These are phyloP conservation scores for Etheostoma spectabile DNA, from an alignment of 2,113 vertebrate genomes.

Conservation along the genomic window DNA sequence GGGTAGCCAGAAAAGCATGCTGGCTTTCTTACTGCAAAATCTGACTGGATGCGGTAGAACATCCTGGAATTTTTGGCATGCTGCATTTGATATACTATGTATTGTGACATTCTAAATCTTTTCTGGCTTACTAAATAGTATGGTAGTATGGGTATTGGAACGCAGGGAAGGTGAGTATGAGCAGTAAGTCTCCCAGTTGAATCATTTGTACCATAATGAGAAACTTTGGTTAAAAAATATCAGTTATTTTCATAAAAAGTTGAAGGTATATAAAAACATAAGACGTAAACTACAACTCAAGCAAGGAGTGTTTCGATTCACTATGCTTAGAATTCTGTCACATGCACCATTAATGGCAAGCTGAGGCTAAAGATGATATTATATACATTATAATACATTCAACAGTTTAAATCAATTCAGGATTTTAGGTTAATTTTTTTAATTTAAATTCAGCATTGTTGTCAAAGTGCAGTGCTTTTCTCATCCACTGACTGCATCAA, in stretches of 20 bases:
- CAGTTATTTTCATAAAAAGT: not conserved
- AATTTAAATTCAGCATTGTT: not conserved
- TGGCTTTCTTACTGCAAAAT: no score
- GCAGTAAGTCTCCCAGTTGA: not conserved
- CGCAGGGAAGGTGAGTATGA: not conserved
- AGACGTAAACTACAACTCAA: not conserved
- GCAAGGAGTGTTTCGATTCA: not conserved
- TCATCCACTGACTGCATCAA: not conserved
- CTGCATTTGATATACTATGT: no score
- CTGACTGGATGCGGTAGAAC: no score
- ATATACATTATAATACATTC: not conserved
- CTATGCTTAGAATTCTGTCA: not conserved
- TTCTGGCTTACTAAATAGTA: no score
- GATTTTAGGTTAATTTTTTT: not conserved
- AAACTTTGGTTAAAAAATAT: not conserved
- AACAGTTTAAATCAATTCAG: not conserved
- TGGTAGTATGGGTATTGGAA: no score
- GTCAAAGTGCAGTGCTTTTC: not conserved
- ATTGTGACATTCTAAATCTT: no score
- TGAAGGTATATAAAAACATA: not conserved
- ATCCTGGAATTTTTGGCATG: no score
- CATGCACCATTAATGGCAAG: not conserved
- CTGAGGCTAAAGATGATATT: not conserved
- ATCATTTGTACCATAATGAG: not conserved
- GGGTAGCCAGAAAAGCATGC: no score